Percentiles rank a stretch among this genome's conserved stretches.
Evolutionary conservation across 30 jellyfish, hydroid and myxozoan species (phyloP).

Genomic region (Turritopsis rubra): DNA sequence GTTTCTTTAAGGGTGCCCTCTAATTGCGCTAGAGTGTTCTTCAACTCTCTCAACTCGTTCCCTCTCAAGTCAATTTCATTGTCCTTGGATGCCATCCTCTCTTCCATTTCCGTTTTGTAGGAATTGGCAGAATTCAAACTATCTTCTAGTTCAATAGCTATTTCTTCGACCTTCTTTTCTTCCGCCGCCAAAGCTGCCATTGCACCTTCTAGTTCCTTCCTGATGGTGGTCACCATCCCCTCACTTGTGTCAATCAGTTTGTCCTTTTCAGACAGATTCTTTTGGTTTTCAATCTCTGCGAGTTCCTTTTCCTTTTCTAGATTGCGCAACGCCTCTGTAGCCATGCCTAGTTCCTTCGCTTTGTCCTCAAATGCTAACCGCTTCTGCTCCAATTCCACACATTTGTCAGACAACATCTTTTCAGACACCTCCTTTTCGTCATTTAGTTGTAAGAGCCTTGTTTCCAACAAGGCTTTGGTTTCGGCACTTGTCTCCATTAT

Average conservation of each 20-base stretch:
- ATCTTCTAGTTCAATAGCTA: constrained; percentile 1
- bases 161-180: constrained; percentile 1
- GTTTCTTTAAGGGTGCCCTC: too few relatives aligned
- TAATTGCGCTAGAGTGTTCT: not conserved
- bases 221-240: too few relatives aligned
- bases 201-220: not conserved
- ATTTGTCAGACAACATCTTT: too few relatives aligned
- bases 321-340: too few relatives aligned
- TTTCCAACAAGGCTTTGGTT: too few relatives aligned
- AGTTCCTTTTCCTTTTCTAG: not conserved
- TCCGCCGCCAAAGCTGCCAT: not conserved
- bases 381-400: too few relatives aligned
- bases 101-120: constrained; percentile 7
- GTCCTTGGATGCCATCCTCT: not conserved
- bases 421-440: too few relatives aligned
- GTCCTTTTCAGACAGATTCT: not conserved
- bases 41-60: not conserved
- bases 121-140: not conserved
- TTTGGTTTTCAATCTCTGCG: not conserved
- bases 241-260: not conserved
- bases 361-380: too few relatives aligned
- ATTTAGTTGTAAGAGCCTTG: too few relatives aligned
- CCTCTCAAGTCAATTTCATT: not conserved
- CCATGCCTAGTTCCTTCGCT: too few relatives aligned
- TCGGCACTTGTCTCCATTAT: too few relatives aligned